Evolutionary conservation across 2,113 vertebrate genomes (phyloP), one percentile per base, ranked within the genome.

Genomic region (Catagonus wagneri): DNA sequence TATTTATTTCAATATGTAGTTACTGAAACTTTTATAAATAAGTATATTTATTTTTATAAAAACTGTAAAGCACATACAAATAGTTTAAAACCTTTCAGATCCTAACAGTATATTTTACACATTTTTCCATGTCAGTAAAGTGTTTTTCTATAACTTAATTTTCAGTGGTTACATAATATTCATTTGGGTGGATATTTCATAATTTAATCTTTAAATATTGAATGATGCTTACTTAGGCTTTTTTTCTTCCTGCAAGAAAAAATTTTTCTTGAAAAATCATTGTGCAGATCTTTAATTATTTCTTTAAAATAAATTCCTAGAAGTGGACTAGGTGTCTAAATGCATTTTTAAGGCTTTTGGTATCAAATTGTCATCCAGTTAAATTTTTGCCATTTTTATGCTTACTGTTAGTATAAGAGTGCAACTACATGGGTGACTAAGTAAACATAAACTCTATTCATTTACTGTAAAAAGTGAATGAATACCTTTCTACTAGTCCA

Each of bases 171-270:
- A 12, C 20, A 7, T 85, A 23, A 13, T 86, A 61, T 76, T 92
- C 20, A 8, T 71, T 19, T 15, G 16, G 16, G 39, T 92, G 39
- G n/a, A 65, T 27, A 61, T 68, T 90, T 75, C 69, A 61, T 66
- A 76, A 90, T 85, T 96, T 83, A 76, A 84, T 80, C 25, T 52
- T 90, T 15, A 66, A 50, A 61, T 20, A 56, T 68, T 85, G 12
- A 72, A 75, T 94, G 27, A 4, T 44, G 44, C 44, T 44, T 93
- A 92, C 4, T 71, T 93, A 92, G 52, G 7, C n/a, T 63, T 13
- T 85, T 94, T 93, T 93, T 78, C 71, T 81, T 86, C 12, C 32
- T 87, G 3, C 16, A 95, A 86, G 68, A 89, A 94, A 94, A 44
- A 44, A 85, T 52, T 61, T 87, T 88, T 60, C 22, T 71, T 68